These are phyloP conservation scores for Fulica atra DNA, from an alignment of 2,113 vertebrate species.

Conservation along the genomic window DNA sequence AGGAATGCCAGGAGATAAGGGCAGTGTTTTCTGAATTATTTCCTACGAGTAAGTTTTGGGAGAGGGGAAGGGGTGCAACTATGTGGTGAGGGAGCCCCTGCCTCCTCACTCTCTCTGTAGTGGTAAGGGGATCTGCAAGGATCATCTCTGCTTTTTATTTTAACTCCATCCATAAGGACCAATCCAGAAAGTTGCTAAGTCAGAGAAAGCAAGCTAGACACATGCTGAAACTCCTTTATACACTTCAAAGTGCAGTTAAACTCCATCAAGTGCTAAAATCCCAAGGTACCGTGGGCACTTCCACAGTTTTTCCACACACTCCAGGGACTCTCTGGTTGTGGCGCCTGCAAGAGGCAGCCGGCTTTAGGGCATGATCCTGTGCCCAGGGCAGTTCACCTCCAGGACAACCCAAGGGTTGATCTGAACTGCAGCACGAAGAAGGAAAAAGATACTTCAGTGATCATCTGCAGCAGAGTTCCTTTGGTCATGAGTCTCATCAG, in stretches of 20 bases:
- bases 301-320: background rate
- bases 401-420: too few relatives aligned
- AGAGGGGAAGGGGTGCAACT: background rate
- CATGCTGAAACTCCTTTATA: background rate
- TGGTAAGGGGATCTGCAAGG: accelerated
- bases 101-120: accelerated
- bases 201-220: background rate
- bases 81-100: accelerated
- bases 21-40: background rate
- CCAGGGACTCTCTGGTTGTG: accelerated
- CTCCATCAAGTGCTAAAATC: background rate
- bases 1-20: background rate
- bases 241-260: background rate
- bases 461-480: background rate
- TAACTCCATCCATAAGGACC: background rate
- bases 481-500: background rate
- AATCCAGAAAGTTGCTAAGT: background rate
- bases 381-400: accelerated
- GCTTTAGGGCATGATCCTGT: background rate
- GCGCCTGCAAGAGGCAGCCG: accelerated
- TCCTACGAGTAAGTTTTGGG: background rate
- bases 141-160: background rate
- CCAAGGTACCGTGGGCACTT: background rate
- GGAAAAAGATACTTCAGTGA: background rate
- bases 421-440: background rate